Percentiles rank a stretch among this genome's conserved stretches.
These are phyloP conservation scores for Meloidogyne hapla DNA, from an alignment of 1,140 invertebrate species.

Conservation along the genomic window DNA sequence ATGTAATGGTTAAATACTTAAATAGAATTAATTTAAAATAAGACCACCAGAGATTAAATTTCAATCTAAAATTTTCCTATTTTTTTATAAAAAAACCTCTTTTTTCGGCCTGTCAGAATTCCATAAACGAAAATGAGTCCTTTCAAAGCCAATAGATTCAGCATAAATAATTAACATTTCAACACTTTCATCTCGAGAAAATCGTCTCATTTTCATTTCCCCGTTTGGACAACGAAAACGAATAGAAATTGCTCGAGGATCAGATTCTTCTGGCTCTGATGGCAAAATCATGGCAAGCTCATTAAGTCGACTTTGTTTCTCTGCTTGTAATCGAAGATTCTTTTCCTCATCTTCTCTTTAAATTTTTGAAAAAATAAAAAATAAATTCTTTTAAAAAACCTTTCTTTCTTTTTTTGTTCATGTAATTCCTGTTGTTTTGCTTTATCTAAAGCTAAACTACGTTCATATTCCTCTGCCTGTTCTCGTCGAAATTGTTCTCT, in stretches of 20 bases:
- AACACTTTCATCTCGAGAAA: constrained; percentile 33
- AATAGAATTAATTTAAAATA: too few species aligned
- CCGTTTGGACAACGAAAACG: constrained; percentile 45
- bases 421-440: constrained; percentile 41
- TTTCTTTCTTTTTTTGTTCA: constrained; percentile 29
- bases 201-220: constrained; percentile 43
- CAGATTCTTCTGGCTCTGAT: constrained; percentile 35
- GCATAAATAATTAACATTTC: constrained; percentile 37
- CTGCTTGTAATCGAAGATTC: constrained; percentile 22
- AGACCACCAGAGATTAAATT: too few species aligned
- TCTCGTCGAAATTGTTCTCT: constrained; percentile 47
- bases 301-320: constrained; percentile 9
- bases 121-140: constrained; percentile 39
- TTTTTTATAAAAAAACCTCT: constrained; percentile 36
- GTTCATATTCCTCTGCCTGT: constrained; percentile 46
- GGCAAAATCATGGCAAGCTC: constrained; percentile 37
- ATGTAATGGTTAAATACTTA: too few species aligned
- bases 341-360: constrained; percentile 33
- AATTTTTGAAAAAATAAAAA: background rate
- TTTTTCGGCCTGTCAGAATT: constrained; percentile 46
- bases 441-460: constrained; percentile 37
- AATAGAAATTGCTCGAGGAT: constrained; percentile 35
- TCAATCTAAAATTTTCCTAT: too few species aligned
- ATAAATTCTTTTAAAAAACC: constrained; percentile 19
- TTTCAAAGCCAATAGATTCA: constrained; percentile 45